These are phyloP conservation scores for Chrysolina oricalcia DNA, from an alignment of 2,888 invertebrate species.

Conservation along the genomic window DNA sequence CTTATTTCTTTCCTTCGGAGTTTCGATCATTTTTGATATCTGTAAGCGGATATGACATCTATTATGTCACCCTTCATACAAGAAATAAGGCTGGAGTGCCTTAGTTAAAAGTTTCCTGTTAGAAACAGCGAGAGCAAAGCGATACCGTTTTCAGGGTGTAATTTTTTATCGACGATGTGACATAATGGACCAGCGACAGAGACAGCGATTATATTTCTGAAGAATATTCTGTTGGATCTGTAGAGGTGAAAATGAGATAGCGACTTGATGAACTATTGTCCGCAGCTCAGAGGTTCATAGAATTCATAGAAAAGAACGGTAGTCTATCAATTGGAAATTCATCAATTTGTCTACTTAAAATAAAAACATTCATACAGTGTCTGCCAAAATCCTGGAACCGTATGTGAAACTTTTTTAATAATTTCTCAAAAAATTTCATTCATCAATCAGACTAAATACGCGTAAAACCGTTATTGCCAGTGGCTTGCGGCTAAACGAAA, in stretches of 20 bases:
- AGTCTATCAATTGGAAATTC: no score
- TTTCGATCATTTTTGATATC: constrained; percentile 7
- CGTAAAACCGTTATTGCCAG: no score
- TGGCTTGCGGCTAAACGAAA: no score
- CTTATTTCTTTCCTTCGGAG: neutral
- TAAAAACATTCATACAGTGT: no score
- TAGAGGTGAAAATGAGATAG: neutral
- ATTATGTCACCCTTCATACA: constrained; percentile 3
- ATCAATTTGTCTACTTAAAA: no score
- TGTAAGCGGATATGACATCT: constrained; percentile 16
- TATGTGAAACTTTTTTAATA: no score
- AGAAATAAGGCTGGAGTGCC: constrained; percentile 1
- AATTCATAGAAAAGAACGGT: no score
- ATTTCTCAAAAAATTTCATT: no score
- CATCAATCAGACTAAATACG: no score
- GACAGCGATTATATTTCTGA: neutral
- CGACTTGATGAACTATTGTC: no score
- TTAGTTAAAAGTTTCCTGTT: constrained; percentile 19
- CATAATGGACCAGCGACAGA: constrained; percentile 13
- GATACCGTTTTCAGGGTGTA: constrained; percentile 2
- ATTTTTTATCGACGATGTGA: constrained; percentile 6
- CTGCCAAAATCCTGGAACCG: no score
- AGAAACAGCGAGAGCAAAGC: constrained; percentile 6
- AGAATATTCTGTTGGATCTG: neutral
- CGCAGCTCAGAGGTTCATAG: no score